Percentiles rank a stretch among this genome's conserved stretches.
phyloP scores from a whole-genome alignment of 2,113 vertebrate genomes.

The Todiramphus chloris region DNA sequence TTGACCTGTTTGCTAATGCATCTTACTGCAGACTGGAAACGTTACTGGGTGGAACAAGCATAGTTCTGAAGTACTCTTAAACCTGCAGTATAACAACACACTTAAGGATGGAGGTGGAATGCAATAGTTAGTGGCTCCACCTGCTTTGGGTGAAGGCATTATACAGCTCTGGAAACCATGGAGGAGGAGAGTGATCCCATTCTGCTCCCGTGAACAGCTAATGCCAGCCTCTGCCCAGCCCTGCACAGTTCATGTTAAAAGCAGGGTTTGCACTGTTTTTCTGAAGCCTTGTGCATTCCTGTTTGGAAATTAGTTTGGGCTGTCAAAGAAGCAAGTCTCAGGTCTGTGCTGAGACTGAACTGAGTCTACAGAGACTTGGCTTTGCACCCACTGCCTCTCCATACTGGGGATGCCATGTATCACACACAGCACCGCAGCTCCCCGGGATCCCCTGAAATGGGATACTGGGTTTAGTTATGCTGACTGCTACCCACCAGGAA shows the following conservation, averaged over 20 bases:
- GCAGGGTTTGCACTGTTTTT: neutral
- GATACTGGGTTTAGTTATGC: neutral
- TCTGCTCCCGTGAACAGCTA: neutral
- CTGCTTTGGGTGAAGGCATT: neutral
- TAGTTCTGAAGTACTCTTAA: neutral
- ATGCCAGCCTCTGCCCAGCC: neutral
- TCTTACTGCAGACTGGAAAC: neutral
- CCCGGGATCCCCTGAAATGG: neutral
- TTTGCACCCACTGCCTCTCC: neutral
- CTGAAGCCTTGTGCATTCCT: neutral
- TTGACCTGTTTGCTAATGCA: neutral
- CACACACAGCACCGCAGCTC: neutral
- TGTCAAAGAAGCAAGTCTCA: neutral
- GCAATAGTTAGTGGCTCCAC: neutral
- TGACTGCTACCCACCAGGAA: neutral
- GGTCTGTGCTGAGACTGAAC: neutral
- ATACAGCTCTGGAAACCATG: neutral
- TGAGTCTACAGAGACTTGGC: rapidly evolving
- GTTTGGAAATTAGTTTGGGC: neutral
- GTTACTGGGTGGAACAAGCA: neutral
- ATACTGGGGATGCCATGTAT: rapidly evolving
- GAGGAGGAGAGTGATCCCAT: neutral
- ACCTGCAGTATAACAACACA: neutral
- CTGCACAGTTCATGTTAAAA: neutral
- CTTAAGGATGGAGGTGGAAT: neutral